Base-by-base conservation (phyloP, 2,113 vertebrate genomes). In the Hippoglossus stenolepis region DNA sequence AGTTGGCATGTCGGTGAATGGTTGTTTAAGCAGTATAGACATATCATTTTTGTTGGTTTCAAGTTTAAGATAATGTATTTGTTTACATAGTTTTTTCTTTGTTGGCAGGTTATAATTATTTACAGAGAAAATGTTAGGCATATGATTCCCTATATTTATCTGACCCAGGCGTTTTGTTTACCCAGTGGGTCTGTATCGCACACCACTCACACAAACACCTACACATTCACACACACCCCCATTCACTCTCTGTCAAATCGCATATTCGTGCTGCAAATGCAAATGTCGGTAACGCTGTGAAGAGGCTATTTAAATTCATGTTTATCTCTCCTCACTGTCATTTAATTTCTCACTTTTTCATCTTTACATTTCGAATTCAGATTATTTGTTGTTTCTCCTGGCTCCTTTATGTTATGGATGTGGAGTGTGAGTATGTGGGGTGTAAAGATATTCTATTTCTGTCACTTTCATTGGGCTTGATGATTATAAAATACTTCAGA, bases 401-500 rank as follows among this genome's bases (percentile, higher is more conserved):
- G 14, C 18, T 53, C 20, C 14, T 54, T 54, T 54, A 54, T 54
- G n/a, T 54, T 54, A 9, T 21, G 51, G 20, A 9, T 2, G 20
- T 15, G 7, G 51, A 21, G 51, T 15, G 2, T 14, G 51, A 17
- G 51, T 3, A 20, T 54, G 51, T 49, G 47, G 0, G 17, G 47
- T 20, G 47, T 18, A 21, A 10, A 53, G 28, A 7, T 17, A 23
- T 54, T 72, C 47, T 64, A 28, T 79, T 70, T 68, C 60, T 59
- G 28, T 56, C 31, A 9, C 9, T 70, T 63, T 74, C 7, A 40
- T 69, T 61, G 57, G 26, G 68, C 28, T 31, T 9, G 12, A 49
- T 80, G 70, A 75, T 35, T 12, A 64, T 21, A 70, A 61, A 77
- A 60, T 5, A 56, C 23, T 73, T 69, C 24, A 60, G 54, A 73